phyloP scores from a whole-genome alignment of 2,888 invertebrate species.

The Invenusta paracnida region DNA sequence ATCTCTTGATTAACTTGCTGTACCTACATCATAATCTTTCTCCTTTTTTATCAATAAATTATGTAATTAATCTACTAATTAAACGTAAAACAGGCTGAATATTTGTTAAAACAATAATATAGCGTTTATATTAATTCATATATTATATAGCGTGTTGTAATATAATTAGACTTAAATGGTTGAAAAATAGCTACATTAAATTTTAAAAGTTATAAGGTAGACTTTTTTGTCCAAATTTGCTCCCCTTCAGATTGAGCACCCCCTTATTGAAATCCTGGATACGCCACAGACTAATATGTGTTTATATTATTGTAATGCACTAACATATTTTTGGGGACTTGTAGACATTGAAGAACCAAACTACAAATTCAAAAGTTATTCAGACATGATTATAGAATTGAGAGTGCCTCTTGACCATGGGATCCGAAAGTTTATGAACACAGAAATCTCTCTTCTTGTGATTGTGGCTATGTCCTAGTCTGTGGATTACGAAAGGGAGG shows the following conservation, averaged over 20 bases:
- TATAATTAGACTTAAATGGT: not conserved
- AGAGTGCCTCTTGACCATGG: no score
- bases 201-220: not conserved
- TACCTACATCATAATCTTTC: not conserved
- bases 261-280: constrained; percentile 9
- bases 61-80: not conserved
- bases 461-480: no score
- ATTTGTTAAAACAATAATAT: not conserved
- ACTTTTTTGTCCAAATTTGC: not conserved
- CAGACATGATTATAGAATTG: no score
- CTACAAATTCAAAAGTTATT: no score
- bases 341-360: no score
- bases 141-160: not conserved
- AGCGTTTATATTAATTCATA: not conserved
- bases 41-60: not conserved
- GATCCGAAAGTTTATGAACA: no score
- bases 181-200: not conserved
- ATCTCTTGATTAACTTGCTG: not conserved
- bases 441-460: no score
- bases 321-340: no score
- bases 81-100: not conserved
- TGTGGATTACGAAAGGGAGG: no score
- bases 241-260: no score
- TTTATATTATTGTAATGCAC: no score
- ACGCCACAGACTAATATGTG: not conserved